Base-by-base conservation (phyloP, 2,797 vertebrate genomes). In the Rachycentron canadum region DNA sequence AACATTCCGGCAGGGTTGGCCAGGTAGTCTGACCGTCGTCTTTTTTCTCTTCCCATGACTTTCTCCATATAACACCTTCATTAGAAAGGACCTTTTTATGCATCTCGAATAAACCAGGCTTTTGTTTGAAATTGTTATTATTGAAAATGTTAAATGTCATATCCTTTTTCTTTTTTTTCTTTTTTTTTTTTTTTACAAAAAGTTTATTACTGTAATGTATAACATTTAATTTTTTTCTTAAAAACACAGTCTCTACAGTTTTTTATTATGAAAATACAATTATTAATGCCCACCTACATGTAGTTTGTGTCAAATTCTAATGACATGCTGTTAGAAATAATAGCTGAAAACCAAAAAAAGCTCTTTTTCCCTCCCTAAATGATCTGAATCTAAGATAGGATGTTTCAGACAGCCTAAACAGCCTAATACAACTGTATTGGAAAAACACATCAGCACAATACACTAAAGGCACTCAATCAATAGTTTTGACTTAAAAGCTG, bases 1-100 rank as follows among this genome's bases (percentile, higher is more conserved):
- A 99, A 88, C 98, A 99, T 88, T 96, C 98, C 4, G 98, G 98
- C 85, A 96, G 98, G 94, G 97, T 99, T 62, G 98, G 98, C 75
- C 98, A 99, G 96, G 98, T 99, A 93, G 84, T 76, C 21, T 9
- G 2, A 1, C 38, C 7, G 9, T 45, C 16, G 36, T n/a, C 5
- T 50, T 5, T 25, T 38, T 7, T 23, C 9, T 26, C 13, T 1
- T 23, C 25, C 13, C 2, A 4, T 41, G 7, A 43, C 38, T 75
- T 58, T n/a, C 40, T 41, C 26, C 5, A 13, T 14, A 34, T n/a
- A 38, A 47, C 26, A 12, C 1, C 30, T n/a, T 52, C 3, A 25
- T 64, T 1, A 17, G 66, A 60, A 56, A 34, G 36, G 49, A 26
- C 0, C 9, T 47, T 26, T 49, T 36, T 10, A 32, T 69, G 21